Percentiles rank a stretch among this genome's conserved stretches.
Conservation (phyloP, 2,113 vertebrate species). For the Actenoides lindsayi region DNA sequence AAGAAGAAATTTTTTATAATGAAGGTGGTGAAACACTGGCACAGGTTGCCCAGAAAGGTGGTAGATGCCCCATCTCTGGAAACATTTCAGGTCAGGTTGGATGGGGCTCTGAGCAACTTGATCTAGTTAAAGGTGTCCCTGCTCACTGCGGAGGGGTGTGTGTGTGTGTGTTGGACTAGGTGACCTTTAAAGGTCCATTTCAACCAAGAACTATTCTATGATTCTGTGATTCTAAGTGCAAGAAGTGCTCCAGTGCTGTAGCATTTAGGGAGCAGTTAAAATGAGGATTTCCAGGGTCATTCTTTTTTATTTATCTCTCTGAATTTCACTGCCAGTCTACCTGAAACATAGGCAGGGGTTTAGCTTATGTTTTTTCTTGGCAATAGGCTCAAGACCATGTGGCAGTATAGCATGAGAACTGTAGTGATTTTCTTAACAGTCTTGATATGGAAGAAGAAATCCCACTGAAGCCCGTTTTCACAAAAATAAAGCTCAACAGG, state of each 20-base stretch:
- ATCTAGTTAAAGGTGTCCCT: neutral
- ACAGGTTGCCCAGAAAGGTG: neutral
- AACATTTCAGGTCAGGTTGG: neutral
- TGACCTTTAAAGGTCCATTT: neutral
- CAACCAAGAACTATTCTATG: neutral
- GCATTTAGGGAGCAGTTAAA: neutral
- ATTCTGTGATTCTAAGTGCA: neutral
- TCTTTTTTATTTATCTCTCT: neutral
- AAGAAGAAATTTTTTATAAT: neutral
- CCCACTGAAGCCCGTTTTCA: neutral
- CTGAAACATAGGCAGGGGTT: neutral
- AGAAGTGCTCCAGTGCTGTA: neutral
- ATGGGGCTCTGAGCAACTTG: neutral
- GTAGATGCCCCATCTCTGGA: neutral
- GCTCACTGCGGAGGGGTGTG: neutral
- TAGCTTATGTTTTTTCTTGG: neutral
- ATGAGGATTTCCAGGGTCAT: neutral
- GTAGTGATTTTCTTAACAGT: neutral
- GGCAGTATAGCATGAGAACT: neutral
- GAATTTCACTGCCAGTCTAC: neutral
- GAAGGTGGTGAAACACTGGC: neutral
- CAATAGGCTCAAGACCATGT: neutral
- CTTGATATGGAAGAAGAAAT: neutral
- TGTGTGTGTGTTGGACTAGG: neutral
- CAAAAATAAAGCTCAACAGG: conserved; percentile 4